Evolutionary conservation across 1,140 invertebrate species (phyloP).

Genomic region (Hesperophylax magnus): DNA sequence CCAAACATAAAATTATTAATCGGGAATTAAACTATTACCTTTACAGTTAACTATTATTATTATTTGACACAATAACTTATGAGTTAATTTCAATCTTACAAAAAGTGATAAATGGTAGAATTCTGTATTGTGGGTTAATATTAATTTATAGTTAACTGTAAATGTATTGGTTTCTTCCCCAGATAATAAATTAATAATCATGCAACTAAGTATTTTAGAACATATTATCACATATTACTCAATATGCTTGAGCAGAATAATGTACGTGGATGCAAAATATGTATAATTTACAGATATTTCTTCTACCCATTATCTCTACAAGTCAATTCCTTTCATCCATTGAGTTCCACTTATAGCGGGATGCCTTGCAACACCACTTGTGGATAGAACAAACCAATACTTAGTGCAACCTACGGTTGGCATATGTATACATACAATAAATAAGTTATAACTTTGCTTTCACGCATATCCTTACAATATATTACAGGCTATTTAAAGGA

Average conservation of each 20-base stretch:
- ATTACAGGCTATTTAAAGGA: slow-evolving; percentile 35
- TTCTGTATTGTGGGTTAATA: background rate
- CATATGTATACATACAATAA: slow-evolving; percentile 22
- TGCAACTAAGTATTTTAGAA: slow-evolving; percentile 37
- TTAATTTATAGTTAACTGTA: background rate
- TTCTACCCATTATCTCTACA: slow-evolving; percentile 39
- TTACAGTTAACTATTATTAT: background rate
- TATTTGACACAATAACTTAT: background rate
- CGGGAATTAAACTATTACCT: slow-evolving; percentile 1
- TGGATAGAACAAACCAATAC: slow-evolving; percentile 41
- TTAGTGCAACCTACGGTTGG: slow-evolving; percentile 29
- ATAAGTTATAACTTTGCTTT: slow-evolving; percentile 18
- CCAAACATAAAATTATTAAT: background rate
- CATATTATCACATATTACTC: slow-evolving; percentile 34
- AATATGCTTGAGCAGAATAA: slow-evolving; percentile 30
- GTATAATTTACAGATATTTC: background rate
- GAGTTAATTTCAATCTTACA: background rate
- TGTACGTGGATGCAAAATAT: background rate
- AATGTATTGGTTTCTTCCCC: background rate
- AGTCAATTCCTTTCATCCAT: slow-evolving; percentile 57
- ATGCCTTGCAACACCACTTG: slow-evolving; percentile 15
- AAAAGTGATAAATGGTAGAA: background rate
- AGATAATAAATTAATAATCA: slow-evolving; percentile 11
- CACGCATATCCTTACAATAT: background rate
- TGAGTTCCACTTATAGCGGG: slow-evolving; percentile 48